A percentile compares a stretch with the other conserved stretches of the same genome.
Conservation (phyloP, 2,888 invertebrate species). For the Uropetala carovei region DNA sequence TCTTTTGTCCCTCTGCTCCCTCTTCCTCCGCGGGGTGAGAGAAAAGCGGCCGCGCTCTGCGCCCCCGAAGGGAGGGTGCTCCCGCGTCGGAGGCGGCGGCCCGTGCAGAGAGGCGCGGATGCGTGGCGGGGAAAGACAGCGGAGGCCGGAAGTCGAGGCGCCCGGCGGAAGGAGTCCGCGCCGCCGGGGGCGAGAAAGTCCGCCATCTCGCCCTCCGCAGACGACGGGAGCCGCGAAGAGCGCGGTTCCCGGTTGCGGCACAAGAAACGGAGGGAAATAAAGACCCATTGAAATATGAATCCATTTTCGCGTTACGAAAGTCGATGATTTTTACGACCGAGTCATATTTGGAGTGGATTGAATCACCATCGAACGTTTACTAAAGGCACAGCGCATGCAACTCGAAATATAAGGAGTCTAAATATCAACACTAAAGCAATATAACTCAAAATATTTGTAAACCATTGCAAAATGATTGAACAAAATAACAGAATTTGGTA, state of each 20-base stretch:
- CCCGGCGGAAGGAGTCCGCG: conserved; percentile 46
- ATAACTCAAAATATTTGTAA: no score
- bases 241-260: background rate
- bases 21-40: background rate
- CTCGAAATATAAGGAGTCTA: no score
- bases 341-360: no score
- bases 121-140: conserved; percentile 40
- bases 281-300: no score
- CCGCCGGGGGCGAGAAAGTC: background rate
- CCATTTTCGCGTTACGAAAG: no score
- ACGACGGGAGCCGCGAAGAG: background rate
- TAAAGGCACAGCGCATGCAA: no score
- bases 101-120: conserved; percentile 58
- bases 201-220: background rate
- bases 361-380: no score
- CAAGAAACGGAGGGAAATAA: background rate
- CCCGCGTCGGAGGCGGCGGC: background rate
- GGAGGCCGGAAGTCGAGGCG: conserved; percentile 27
- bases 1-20: background rate
- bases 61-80: background rate
- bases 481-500: no score
- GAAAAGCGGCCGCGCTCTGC: background rate
- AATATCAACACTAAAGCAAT: no score
- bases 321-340: no score
- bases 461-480: no score